Conservation (phyloP, 2,113 vertebrate species). For the Varanus komodoensis region DNA sequence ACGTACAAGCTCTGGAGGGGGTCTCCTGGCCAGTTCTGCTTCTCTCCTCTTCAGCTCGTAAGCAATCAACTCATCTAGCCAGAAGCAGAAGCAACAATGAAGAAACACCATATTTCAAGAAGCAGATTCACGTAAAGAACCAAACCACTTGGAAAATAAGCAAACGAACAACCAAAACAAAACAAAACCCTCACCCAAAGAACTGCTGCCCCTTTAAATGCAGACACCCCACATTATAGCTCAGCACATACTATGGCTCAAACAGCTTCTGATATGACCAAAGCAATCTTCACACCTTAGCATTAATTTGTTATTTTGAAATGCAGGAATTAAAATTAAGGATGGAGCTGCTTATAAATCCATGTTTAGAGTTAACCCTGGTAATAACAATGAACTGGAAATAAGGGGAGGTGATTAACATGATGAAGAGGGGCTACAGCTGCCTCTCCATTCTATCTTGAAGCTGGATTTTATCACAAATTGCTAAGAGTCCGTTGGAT, state of each 20-base stretch:
- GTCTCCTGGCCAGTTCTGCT: constrained; percentile 86
- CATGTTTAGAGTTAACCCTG: background rate
- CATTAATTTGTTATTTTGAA: background rate
- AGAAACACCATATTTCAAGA: background rate
- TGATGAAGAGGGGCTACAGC: background rate
- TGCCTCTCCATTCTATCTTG: background rate
- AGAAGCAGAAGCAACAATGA: constrained; percentile 31
- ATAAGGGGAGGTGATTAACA: background rate
- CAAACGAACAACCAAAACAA: no score
- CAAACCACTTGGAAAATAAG: background rate
- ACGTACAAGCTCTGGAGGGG: constrained; percentile 88
- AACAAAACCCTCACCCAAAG: background rate
- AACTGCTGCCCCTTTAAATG: background rate
- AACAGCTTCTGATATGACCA: background rate
- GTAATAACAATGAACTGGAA: background rate
- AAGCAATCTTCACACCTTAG: background rate
- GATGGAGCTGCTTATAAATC: background rate
- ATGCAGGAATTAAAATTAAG: background rate
- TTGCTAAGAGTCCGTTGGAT: background rate
- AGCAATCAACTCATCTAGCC: constrained; percentile 91
- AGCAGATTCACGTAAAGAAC: no score
- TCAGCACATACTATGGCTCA: background rate
- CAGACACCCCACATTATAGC: background rate
- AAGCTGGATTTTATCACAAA: background rate
- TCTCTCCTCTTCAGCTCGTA: constrained; percentile 90